Base-by-base conservation (phyloP, 1,140 invertebrate species). In the Ptiloglossa arizonensis region DNA sequence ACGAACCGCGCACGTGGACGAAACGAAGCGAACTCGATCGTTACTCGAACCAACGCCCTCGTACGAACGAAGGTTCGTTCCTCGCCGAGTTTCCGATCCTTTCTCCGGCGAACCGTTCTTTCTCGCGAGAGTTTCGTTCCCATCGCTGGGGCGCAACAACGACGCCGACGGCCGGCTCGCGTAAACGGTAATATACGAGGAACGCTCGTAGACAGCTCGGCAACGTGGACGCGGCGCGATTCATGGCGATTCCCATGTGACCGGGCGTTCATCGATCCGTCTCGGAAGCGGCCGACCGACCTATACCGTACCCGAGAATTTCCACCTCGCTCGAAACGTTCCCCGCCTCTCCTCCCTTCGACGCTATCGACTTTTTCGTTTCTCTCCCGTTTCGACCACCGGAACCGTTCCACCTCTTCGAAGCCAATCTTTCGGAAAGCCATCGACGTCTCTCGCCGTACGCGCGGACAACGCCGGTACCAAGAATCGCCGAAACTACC, bases 221-320 rank as follows among this genome's bases (percentile, higher is more conserved):
- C 71, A 75, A 67, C 72, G 38, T 68, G 72, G 15, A 57, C 72
- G 29, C 32, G 8, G 15, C 48, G 11, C 72, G 72, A 68, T 75
- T 75, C 72, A 75, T 75, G 72, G 63, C 27, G 52, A 75, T 75
- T 75, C 72, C 72, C 72, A 75, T 75, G 63, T 75, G 72, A 68
- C 72, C 57, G n/a, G 50, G 27, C 63, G 63, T 75, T 75, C 63
- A 75, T 75, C 72, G 72, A 75, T 75, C 72, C 63, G 38, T 1
- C 38, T 48, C 52, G 63, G 29, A 68, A 75, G 68, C 57, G 66
- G 62, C 35, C 60, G 48, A 66, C n/a, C 32, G 71, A 74, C 71
- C 71, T 74, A 68, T 64, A 75, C 19, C 50, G 27, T n/a, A n/a
- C n/a, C n/a, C 19, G 63, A n/a, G 52, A 15, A 75, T 75, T 75